Conservation (phyloP, 1,140 invertebrate species). For the Lerema accius region DNA sequence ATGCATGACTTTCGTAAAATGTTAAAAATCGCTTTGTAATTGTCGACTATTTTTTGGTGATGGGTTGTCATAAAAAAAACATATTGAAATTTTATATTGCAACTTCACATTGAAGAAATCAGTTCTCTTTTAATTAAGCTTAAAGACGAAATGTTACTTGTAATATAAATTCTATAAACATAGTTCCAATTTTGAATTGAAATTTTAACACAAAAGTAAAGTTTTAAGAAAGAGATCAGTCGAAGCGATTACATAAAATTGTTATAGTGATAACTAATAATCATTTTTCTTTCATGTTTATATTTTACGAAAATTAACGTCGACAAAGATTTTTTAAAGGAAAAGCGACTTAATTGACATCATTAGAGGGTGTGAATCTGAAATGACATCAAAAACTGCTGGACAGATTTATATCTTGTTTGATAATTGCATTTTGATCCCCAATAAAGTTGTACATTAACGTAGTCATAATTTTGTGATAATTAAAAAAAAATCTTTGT, state of each 20-base stretch:
- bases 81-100: background rate
- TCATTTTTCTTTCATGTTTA: constrained; percentile 26
- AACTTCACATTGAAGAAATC: background rate
- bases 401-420: background rate
- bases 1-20: constrained; percentile 13
- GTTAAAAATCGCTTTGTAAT: constrained; percentile 10
- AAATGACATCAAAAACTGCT: background rate
- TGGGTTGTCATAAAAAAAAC: constrained; percentile 33
- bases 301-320: background rate
- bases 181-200: background rate
- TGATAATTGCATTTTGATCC: too few species aligned
- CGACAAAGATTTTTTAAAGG: background rate
- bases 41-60: constrained; percentile 22
- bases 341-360: background rate
- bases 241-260: background rate
- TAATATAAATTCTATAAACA: background rate
- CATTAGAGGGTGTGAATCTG: background rate
- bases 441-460: too few species aligned
- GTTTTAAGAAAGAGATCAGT: background rate
- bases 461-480: too few species aligned
- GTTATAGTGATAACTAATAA: constrained; percentile 7
- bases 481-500: too few species aligned
- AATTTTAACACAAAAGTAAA: background rate
- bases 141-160: background rate
- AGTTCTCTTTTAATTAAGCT: too few species aligned